Conservation (phyloP, 2,888 invertebrate genomes). For the Troides helena region DNA sequence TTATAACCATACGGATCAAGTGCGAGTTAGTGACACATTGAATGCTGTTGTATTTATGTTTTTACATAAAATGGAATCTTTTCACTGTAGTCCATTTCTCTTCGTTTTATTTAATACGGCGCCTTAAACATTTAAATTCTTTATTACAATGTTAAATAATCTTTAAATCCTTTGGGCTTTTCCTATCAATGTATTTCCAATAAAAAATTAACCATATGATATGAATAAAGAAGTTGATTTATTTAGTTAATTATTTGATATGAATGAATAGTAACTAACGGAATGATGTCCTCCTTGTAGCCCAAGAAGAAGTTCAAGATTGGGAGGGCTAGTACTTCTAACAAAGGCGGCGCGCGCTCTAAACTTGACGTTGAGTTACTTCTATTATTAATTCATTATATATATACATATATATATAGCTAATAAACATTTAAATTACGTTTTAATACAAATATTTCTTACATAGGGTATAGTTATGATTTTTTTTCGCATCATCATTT, state of each 20-base stretch:
- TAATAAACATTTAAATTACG: background rate
- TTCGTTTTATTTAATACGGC: background rate
- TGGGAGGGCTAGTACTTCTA: slow-evolving; percentile 51
- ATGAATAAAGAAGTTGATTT: too few species aligned
- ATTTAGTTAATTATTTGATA: slow-evolving; percentile 5
- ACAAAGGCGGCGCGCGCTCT: slow-evolving; percentile 54
- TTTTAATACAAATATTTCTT: background rate
- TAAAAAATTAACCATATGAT: background rate
- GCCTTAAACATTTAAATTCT: background rate
- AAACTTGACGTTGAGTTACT: slow-evolving; percentile 71
- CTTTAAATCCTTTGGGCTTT: background rate
- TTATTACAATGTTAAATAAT: background rate
- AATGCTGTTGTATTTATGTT: too few species aligned
- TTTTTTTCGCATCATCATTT: background rate
- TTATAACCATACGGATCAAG: too few species aligned
- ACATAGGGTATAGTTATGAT: slow-evolving; percentile 5
- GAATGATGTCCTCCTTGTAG: slow-evolving; percentile 45
- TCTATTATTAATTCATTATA: slow-evolving; percentile 34
- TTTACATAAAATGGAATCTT: background rate
- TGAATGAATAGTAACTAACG: slow-evolving; percentile 20
- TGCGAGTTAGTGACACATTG: too few species aligned
- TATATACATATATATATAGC: background rate
- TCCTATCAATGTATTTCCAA: background rate
- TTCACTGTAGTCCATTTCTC: background rate
- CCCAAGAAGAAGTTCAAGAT: slow-evolving; percentile 71